Evolutionary conservation across 2,113 vertebrate genomes (phyloP).

Genomic region (Elanus axillaris): DNA sequence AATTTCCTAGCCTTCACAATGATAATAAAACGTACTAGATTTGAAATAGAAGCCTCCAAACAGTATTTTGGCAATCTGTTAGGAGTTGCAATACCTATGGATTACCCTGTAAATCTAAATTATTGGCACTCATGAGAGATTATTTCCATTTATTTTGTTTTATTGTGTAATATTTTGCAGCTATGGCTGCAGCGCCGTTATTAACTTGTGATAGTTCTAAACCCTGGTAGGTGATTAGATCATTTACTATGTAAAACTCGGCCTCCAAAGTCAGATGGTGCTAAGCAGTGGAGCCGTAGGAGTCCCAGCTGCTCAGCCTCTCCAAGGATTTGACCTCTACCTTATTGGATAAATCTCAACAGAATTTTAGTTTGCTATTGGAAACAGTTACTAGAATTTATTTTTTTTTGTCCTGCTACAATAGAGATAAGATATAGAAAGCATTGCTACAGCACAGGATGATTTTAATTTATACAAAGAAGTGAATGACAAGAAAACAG

Average conservation of each 20-base stretch:
- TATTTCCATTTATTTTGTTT: slow-evolving; percentile 67
- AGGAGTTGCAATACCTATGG: slow-evolving; percentile 54
- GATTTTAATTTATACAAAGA: slow-evolving; percentile 3
- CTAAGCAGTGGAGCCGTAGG: not conserved
- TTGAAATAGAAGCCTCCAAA: slow-evolving; percentile 53
- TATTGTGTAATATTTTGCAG: slow-evolving; percentile 59
- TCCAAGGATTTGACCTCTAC: not conserved
- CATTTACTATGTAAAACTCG: slow-evolving; percentile 51
- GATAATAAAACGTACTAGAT: slow-evolving; percentile 38
- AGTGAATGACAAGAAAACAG: not conserved
- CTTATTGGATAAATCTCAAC: not conserved
- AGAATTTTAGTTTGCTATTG: slow-evolving; percentile 13
- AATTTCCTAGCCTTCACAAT: slow-evolving; percentile 48
- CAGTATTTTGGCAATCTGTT: slow-evolving; percentile 51
- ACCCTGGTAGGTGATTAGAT: slow-evolving; percentile 49
- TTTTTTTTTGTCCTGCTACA: not conserved
- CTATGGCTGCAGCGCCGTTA: slow-evolving; percentile 3
- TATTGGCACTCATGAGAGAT: slow-evolving; percentile 56
- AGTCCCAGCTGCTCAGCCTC: not conserved
- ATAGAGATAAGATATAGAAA: slow-evolving; percentile 14
- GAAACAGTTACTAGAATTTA: slow-evolving; percentile 9
- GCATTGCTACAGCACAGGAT: not conserved
- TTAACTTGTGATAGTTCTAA: slow-evolving; percentile 40
- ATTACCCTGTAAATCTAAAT: slow-evolving; percentile 61
- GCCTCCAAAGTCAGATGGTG: not conserved